These are phyloP conservation scores for Meles meles DNA, from an alignment of 2,113 vertebrate genomes.

Conservation along the genomic window DNA sequence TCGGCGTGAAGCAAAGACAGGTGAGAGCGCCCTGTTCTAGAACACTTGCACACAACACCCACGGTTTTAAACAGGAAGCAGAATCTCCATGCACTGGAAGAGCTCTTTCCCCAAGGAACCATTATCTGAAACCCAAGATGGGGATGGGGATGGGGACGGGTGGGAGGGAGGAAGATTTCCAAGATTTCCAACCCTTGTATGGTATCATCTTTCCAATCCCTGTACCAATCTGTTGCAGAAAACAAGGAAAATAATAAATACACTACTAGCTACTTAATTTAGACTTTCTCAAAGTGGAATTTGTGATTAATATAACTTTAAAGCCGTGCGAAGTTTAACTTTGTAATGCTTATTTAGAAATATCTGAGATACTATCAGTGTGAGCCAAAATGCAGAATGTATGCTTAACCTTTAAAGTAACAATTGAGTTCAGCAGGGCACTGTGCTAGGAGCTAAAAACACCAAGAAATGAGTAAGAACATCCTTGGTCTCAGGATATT, in stretches of 20 bases:
- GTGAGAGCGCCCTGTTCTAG: background rate
- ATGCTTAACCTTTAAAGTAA: conserved; percentile 26
- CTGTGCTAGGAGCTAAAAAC: background rate
- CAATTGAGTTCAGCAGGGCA: background rate
- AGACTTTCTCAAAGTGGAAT: background rate
- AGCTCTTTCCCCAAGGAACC: background rate
- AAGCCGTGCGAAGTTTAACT: background rate
- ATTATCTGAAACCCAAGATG: background rate
- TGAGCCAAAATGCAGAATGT: background rate
- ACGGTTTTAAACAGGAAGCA: background rate
- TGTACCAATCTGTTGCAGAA: background rate
- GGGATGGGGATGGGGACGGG: accelerated
- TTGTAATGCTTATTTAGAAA: background rate
- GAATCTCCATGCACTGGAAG: background rate
- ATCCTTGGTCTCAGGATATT: background rate
- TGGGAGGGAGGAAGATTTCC: background rate
- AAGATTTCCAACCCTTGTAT: background rate
- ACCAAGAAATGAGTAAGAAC: background rate
- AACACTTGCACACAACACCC: background rate
- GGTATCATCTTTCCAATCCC: background rate
- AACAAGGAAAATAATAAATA: background rate
- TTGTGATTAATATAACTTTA: background rate
- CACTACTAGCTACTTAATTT: background rate
- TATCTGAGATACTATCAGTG: background rate
- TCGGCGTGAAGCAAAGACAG: background rate